Percentiles rank a stretch among this genome's conserved stretches.
Evolutionary conservation across 2,888 invertebrate genomes (phyloP).

Genomic region (Dryocosmus kuriphilus): DNA sequence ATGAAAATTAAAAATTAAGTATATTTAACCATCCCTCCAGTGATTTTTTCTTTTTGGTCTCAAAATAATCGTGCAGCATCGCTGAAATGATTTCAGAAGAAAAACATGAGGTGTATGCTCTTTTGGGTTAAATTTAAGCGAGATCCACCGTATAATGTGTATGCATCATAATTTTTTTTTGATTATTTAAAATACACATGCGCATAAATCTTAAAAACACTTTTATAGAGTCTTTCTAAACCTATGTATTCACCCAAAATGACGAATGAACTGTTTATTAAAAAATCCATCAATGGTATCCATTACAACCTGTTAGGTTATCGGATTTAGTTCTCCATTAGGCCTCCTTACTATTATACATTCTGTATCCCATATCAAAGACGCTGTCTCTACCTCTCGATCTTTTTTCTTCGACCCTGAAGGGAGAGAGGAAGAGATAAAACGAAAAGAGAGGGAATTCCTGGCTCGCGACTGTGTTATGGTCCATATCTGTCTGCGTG

Average conservation of each 20-base stretch:
- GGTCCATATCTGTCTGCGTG: conserved; percentile 20
- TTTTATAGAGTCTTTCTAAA: not conserved
- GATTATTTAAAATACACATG: not conserved
- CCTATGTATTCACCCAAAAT: conserved; percentile 52
- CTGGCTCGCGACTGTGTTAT: conserved; percentile 44
- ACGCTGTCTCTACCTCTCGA: conserved; percentile 58
- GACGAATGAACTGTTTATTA: conserved; percentile 73
- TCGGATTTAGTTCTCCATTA: conserved; percentile 67
- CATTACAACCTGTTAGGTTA: conserved; percentile 61
- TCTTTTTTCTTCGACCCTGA: conserved; percentile 49
- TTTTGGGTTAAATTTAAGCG: too few relatives aligned
- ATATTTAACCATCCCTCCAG: too few relatives aligned
- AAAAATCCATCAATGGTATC: conserved; percentile 62
- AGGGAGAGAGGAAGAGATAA: not conserved
- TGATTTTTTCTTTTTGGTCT: too few relatives aligned
- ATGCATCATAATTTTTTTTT: not conserved
- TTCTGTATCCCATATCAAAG: conserved; percentile 49
- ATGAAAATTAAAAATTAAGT: too few relatives aligned
- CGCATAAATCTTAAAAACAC: not conserved
- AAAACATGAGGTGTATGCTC: too few relatives aligned
- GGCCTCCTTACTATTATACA: conserved; percentile 62
- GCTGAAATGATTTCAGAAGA: too few relatives aligned
- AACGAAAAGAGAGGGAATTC: not conserved
- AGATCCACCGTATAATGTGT: too few relatives aligned
- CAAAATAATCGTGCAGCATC: too few relatives aligned